Base-by-base conservation (phyloP, 2,888 invertebrate species). In the Lasioglossum marginatum region DNA sequence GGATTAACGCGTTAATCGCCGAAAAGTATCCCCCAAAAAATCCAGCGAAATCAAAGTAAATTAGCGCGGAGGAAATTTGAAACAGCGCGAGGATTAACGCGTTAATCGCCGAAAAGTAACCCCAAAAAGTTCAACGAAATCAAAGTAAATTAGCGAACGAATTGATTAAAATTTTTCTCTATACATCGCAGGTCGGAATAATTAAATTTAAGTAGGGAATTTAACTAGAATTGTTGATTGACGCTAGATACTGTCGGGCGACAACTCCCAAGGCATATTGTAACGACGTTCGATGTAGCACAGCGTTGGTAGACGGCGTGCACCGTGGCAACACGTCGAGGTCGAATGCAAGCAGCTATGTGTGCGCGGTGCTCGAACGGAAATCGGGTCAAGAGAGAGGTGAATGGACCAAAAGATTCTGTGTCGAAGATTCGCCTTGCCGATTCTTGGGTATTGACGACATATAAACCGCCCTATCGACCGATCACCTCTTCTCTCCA, bases 301-400 rank as follows among this genome's bases (percentile, higher is more conserved):
- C 52, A 52, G 23, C 52, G 23, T 52, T 10, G 52, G 52, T 52
- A 23, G 52, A 52, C 52, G 23, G 10, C 52, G 8, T 2, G 8
- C 8, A 8, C 23, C 52, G 57, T n/a, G 57, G 57, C 57, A n/a
- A 57, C n/a, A n/a, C n/a, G n/a, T 12, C n/a, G 10, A 23, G n/a
- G n/a, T 1, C 57, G 82, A 80, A 76, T 84, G 88, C 88, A 60
- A 79, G 85, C 74, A 85, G 83, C 85, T 86, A 85, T 68, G 34
- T 40, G n/a, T 81, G 79, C 52, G 77, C 82, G 75, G 73, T 77
- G 73, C 79, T 85, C 78, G 78, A 88, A 78, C 85, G 88, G 90
- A 87, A 92, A 93, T 91, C 92, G 92, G 93, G 93, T 93, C 92
- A 90, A 83, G 88, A 92, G 90, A 91, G 91, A 93, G 93, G 93